Evolutionary conservation across 1,140 invertebrate species (phyloP), one percentile per base, ranked within the genome.

Genomic region (Trichoplusia ni): DNA sequence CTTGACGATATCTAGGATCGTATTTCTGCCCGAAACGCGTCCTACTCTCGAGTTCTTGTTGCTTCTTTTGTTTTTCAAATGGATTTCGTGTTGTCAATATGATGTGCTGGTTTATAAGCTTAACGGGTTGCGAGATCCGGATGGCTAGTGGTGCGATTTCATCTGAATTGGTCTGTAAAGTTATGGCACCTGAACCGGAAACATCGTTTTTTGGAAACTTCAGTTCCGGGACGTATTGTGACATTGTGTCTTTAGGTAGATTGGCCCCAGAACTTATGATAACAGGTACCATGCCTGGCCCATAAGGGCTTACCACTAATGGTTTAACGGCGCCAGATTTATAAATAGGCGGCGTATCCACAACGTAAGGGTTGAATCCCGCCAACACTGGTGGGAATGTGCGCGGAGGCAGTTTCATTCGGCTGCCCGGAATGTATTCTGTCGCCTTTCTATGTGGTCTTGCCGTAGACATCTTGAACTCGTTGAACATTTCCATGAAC

Each of bases 131-230:
- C 2, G 66, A 51, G 35, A 89, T 35, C n/a, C 68, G 71, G 49
- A 89, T 64, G 5, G 67, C 71, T 31, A 89, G 46, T 6, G 86
- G 86, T 38, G 75, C 62, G 29, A 89, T 84, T 70, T 89, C 80
- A 27, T 75, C 62, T 4, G 74, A 76, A 60, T 89, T 86, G 8
- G 85, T 88, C 71, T 89, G 86, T 38, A 89, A 67, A 3, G 75
- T 86, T 9, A 78, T 77, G 5, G 81, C 53, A 11, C 33, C 8
- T 1, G 29, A 21, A 0, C 49, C 31, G 3, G 29, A 37, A 19
- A 19, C 21, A 23, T 51, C 16, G 4, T 31, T 42, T 2, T 19
- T 23, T 11, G 58, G n/a, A 14, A 33, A 7, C 35, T 33, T 67
- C 13, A 25, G 21, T 42, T 62, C 29, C 25, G 7, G 33, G 13